A percentile compares a stretch with the other conserved stretches of the same genome.
phyloP scores from a whole-genome alignment of 2,113 vertebrate species.

The Bubo scandiacus region DNA sequence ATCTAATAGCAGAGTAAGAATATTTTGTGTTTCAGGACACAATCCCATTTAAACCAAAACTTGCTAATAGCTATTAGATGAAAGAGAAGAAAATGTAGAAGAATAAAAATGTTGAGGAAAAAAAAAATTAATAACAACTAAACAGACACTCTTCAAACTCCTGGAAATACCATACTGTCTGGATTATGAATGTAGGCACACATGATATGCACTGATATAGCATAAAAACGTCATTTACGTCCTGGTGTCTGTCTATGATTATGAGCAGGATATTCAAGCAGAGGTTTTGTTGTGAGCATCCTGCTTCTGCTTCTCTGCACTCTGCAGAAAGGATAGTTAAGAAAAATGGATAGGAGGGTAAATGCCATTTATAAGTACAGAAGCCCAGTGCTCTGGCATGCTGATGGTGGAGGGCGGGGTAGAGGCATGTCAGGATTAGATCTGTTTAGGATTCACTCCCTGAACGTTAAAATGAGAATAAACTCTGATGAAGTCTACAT shows the following conservation, averaged over 20 bases:
- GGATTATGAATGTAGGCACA: not conserved
- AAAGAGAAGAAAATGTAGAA: slow-evolving; percentile 8
- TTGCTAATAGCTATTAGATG: not conserved
- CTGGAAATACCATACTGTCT: not conserved
- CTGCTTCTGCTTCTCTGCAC: not conserved
- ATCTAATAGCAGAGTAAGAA: slow-evolving; percentile 29
- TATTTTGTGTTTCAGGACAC: slow-evolving; percentile 43
- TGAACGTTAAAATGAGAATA: not conserved
- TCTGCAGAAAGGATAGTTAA: not conserved
- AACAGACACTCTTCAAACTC: not conserved
- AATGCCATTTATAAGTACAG: slow-evolving; percentile 11
- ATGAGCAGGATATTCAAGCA: slow-evolving; percentile 50
- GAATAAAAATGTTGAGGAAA: not conserved
- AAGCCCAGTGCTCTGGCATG: not conserved
- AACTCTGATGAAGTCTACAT: not conserved
- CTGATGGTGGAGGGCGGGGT: not conserved
- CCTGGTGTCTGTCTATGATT: not conserved
- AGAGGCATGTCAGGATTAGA: not conserved
- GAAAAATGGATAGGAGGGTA: not conserved
- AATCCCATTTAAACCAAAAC: slow-evolving; percentile 3
- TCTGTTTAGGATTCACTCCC: not conserved
- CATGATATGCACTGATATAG: not conserved
- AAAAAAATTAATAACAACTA: not conserved
- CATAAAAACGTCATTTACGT: not conserved
- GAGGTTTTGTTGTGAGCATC: slow-evolving; percentile 53